Percentiles rank a stretch among this genome's conserved stretches.
Evolutionary conservation across 2,113 vertebrate species (phyloP).

Genomic region (Piaya cayana): DNA sequence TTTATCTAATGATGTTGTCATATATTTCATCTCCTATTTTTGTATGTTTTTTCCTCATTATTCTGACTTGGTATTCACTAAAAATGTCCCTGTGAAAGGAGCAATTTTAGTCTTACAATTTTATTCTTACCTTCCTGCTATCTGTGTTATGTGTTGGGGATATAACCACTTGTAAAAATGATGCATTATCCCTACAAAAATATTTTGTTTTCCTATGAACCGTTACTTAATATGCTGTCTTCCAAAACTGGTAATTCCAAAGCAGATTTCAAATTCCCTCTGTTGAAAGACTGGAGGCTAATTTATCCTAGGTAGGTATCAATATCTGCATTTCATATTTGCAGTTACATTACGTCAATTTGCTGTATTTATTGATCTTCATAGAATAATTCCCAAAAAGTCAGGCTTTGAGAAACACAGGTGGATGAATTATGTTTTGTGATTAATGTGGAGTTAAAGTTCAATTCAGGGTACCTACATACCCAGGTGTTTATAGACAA

Average conservation of each 20-base stretch:
- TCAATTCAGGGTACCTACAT: not conserved
- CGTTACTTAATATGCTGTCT: not conserved
- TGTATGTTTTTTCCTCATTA: not conserved
- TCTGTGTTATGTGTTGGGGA: not conserved
- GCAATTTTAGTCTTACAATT: no score
- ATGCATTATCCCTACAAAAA: not conserved
- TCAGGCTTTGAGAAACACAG: not conserved
- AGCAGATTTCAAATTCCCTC: not conserved
- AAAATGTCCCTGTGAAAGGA: not conserved
- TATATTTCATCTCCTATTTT: not conserved
- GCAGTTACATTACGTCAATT: not conserved
- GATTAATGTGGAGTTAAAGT: not conserved
- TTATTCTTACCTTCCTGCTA: not conserved
- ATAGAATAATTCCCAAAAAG: not conserved
- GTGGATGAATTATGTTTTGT: not conserved
- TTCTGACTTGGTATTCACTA: not conserved
- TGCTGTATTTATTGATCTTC: not conserved
- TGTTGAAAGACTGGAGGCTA: not conserved
- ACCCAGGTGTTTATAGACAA: not conserved
- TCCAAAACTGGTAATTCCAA: not conserved
- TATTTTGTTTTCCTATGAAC: not conserved
- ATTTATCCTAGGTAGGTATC: not conserved
- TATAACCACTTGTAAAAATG: not conserved
- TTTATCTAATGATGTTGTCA: not conserved
- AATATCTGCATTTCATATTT: not conserved